Evolutionary conservation across 2,113 vertebrate species (phyloP).

Genomic region (Corvus moneduloides): DNA sequence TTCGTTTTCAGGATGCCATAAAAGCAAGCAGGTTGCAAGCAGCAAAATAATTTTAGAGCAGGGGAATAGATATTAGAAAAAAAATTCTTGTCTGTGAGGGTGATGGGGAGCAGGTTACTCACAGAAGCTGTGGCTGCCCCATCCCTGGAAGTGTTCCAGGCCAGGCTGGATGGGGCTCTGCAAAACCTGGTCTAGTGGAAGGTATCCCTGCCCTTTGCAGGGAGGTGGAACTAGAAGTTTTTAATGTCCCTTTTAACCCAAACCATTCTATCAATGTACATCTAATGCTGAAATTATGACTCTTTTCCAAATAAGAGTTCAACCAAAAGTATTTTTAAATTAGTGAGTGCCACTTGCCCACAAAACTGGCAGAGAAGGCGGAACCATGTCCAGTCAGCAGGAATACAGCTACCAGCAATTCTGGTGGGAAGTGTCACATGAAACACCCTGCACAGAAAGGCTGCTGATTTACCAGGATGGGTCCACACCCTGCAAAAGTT

Average conservation of each 20-base stretch:
- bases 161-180: not conserved
- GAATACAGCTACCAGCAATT: not conserved
- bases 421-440: not conserved
- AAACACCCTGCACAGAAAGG: not conserved
- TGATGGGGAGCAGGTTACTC: not conserved
- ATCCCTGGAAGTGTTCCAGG: not conserved
- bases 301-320: not conserved
- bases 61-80: not conserved
- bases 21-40: not conserved
- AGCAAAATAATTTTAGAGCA: not conserved
- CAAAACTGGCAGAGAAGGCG: not conserved
- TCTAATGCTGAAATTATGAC: not conserved
- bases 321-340: not conserved
- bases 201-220: not conserved
- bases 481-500: not conserved
- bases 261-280: not conserved
- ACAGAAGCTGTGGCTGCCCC: not conserved
- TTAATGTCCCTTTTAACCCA: not conserved
- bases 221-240: not conserved
- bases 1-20: not conserved
- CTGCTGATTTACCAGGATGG: not conserved
- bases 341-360: not conserved
- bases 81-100: not conserved
- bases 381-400: not conserved
- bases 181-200: not conserved